These are phyloP conservation scores for Chymomyza procnemis DNA, from an alignment of 2,888 invertebrate species.

Conservation along the genomic window DNA sequence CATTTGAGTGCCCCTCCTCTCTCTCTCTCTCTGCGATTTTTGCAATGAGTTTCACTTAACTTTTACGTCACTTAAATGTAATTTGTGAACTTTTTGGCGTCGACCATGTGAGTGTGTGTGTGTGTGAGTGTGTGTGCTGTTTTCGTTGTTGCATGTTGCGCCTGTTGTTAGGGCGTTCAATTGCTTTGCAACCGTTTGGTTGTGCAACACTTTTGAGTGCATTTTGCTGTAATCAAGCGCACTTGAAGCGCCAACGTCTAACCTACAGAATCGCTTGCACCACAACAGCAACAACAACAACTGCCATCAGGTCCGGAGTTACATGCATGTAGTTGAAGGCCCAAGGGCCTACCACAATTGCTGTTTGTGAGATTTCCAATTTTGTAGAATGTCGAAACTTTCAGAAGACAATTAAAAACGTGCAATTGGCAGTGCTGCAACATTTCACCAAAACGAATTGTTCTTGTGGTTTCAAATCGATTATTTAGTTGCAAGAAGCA, in stretches of 20 bases:
- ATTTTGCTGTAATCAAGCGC: constrained; percentile 70
- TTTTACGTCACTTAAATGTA: constrained; percentile 63
- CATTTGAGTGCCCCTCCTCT: constrained; percentile 12
- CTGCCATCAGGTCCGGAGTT: not conserved
- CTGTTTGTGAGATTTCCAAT: no score
- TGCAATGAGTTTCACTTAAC: constrained; percentile 57
- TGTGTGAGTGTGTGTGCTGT: constrained; percentile 14
- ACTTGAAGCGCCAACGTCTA: constrained; percentile 35
- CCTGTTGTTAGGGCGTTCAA: constrained; percentile 8
- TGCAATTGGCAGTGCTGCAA: no score
- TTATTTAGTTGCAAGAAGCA: no score
- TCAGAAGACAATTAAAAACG: no score
- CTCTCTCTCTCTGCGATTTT: constrained; percentile 49
- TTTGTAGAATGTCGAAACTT: no score
- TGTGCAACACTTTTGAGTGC: constrained; percentile 50
- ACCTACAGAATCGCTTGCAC: not conserved
- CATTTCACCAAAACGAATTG: no score
- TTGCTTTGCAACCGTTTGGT: constrained; percentile 21
- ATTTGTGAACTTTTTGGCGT: constrained; percentile 46
- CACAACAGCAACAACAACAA: not conserved
- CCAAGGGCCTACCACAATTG: no score
- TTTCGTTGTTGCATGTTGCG: constrained; percentile 24
- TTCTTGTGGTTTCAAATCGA: no score
- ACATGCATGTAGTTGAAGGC: no score
- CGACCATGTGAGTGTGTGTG: constrained; percentile 1